A percentile compares a stretch with the other conserved stretches of the same genome.
These are phyloP conservation scores for Merodon equestris DNA, from an alignment of 2,888 invertebrate species.

Conservation along the genomic window DNA sequence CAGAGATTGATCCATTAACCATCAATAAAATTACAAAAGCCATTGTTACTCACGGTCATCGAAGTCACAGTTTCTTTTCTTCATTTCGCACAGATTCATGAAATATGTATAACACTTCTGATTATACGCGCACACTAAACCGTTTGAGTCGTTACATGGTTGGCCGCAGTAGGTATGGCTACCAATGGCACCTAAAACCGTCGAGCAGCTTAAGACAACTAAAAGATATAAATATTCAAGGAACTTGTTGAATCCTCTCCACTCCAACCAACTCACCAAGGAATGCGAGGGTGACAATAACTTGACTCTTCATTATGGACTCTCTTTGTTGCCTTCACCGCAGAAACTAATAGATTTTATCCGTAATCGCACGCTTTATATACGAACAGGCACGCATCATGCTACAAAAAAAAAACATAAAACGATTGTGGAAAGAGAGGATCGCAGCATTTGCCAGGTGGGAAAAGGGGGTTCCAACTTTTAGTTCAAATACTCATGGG, in stretches of 20 bases:
- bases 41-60: slow-evolving; percentile 35
- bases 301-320: not conserved
- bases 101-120: slow-evolving; percentile 43
- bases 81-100: slow-evolving; percentile 44
- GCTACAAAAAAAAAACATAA: not conserved
- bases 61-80: slow-evolving; percentile 43
- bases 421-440: not conserved
- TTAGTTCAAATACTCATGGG: not conserved
- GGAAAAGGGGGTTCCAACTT: not conserved
- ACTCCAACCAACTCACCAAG: not conserved
- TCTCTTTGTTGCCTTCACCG: not conserved
- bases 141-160: slow-evolving; percentile 37
- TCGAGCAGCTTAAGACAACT: slow-evolving; percentile 46
- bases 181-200: slow-evolving; percentile 45
- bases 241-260: not conserved
- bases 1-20: too few species aligned
- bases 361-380: not conserved
- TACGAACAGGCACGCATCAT: not conserved
- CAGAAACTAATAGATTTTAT: not conserved
- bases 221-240: not conserved
- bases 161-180: slow-evolving; percentile 52
- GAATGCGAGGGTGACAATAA: not conserved
- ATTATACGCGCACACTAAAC: slow-evolving; percentile 50
- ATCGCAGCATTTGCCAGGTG: not conserved
- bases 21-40: too few species aligned